Conservation (phyloP, 2,113 vertebrate genomes). For the Mungos mungo region DNA sequence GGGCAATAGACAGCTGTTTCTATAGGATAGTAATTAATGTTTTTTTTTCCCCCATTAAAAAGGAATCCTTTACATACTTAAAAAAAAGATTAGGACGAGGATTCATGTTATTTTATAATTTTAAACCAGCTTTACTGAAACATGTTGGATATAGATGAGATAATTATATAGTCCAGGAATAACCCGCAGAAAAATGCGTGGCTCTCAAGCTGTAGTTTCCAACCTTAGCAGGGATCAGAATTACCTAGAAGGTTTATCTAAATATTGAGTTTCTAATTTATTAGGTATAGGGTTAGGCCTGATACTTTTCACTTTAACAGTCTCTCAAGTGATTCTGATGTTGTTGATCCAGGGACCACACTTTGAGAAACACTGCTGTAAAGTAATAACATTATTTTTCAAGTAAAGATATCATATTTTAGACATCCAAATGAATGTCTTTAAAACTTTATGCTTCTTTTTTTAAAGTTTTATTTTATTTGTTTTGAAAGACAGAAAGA, state of each 20-base stretch:
- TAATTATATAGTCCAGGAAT: background rate
- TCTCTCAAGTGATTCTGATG: background rate
- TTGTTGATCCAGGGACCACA: background rate
- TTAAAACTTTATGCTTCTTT: background rate
- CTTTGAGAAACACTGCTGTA: background rate
- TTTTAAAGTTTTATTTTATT: background rate
- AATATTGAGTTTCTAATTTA: background rate
- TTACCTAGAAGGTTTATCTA: background rate
- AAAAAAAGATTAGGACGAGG: background rate
- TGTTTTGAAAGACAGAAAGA: too few relatives aligned
- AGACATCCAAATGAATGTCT: background rate
- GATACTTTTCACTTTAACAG: background rate
- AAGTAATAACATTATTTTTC: background rate
- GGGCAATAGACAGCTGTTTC: constrained; percentile 7
- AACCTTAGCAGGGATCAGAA: background rate
- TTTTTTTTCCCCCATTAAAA: constrained; percentile 49
- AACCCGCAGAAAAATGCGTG: background rate
- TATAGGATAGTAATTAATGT: constrained; percentile 58
- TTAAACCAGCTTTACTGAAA: constrained; percentile 26
- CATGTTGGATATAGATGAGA: background rate
- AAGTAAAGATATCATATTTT: background rate
- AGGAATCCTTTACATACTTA: background rate
- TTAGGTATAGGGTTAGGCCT: background rate
- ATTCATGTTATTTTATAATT: constrained; percentile 36
- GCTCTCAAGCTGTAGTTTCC: background rate